phyloP scores from a whole-genome alignment of 2,797 vertebrate genomes.

The Hapalemur alaotrensis region DNA sequence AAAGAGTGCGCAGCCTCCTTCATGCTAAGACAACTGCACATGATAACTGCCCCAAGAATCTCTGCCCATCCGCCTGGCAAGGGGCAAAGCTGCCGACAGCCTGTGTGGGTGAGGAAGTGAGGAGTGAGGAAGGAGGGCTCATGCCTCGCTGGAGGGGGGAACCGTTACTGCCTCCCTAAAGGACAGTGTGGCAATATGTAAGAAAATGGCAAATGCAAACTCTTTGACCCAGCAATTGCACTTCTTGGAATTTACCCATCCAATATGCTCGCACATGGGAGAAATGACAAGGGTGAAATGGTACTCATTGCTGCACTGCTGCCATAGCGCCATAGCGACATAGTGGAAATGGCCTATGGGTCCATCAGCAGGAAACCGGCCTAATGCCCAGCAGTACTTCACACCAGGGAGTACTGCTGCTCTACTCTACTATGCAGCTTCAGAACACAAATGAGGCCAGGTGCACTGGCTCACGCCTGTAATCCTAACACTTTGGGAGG shows the following conservation, averaged over 20 bases:
- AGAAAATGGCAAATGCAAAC: neutral
- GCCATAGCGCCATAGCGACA: no score
- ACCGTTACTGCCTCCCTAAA: neutral
- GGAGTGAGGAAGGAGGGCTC: neutral
- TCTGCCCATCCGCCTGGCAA: accelerated
- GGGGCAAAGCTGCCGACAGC: neutral
- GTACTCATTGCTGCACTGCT: neutral
- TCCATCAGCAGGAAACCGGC: neutral
- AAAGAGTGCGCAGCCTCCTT: neutral
- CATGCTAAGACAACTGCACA: neutral
- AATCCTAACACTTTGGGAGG: neutral
- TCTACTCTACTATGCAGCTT: neutral
- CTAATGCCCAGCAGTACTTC: no score
- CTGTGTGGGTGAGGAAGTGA: neutral
- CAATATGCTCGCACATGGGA: neutral
- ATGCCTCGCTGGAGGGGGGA: neutral
- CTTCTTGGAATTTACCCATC: neutral
- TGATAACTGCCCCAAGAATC: neutral
- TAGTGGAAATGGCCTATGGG: neutral
- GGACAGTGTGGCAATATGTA: neutral
- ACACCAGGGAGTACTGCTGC: neutral
- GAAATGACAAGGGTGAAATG: neutral
- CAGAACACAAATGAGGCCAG: neutral
- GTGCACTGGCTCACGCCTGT: neutral
- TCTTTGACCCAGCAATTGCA: neutral